Percentiles rank a stretch among this genome's conserved stretches.
Evolutionary conservation across 2,888 invertebrate genomes (phyloP).

Genomic region (Andrena camellia): DNA sequence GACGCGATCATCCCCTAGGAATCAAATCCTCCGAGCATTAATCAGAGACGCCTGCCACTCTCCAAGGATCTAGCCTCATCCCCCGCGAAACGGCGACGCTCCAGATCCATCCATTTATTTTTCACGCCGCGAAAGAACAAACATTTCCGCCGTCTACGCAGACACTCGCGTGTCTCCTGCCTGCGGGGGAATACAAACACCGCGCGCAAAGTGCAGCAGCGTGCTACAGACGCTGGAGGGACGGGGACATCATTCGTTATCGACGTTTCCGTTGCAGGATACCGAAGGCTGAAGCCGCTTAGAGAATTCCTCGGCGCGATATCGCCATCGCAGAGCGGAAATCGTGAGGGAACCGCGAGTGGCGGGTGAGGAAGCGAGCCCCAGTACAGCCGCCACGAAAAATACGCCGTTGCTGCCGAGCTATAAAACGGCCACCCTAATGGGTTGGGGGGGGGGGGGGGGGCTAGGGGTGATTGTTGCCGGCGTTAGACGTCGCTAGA

Average conservation of each 20-base stretch:
- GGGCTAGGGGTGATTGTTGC: conserved; percentile 31
- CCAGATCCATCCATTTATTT: conserved; percentile 1
- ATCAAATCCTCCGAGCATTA: no score
- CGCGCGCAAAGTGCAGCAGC: background rate
- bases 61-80: no score
- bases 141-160: background rate
- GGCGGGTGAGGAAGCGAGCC: background rate
- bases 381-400: conserved; percentile 4
- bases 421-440: conserved; percentile 29
- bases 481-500: background rate
- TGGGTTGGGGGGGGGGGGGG: background rate
- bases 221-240: conserved; percentile 13
- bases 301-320: conserved; percentile 49
- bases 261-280: conserved; percentile 55
- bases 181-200: background rate
- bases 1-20: no score
- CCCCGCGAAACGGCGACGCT: background rate
- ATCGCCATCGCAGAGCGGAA: conserved; percentile 46
- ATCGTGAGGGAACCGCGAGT: conserved; percentile 40
- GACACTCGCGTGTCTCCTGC: background rate
- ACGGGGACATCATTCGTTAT: conserved; percentile 51
- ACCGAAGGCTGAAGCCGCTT: conserved; percentile 36
- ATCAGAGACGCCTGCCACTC: no score
- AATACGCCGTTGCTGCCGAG: conserved; percentile 10
- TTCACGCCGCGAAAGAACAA: background rate